Conservation (phyloP, 1,140 invertebrate species). For the Araneus ventricosus region DNA sequence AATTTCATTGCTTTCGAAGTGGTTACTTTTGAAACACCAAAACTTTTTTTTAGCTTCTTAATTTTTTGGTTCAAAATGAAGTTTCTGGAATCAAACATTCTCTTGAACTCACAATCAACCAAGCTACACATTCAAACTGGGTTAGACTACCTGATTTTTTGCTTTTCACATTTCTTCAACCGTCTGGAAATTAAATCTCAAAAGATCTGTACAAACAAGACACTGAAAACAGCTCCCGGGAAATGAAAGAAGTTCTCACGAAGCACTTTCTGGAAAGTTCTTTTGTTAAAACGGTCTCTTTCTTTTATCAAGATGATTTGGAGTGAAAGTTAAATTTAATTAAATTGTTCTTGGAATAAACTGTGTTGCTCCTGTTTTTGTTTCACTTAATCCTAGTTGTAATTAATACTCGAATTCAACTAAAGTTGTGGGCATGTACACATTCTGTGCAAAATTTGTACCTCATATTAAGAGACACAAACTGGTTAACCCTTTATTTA, state of each 20-base stretch:
- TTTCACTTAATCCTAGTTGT: background rate
- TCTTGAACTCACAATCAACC: background rate
- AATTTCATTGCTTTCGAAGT: too few species aligned
- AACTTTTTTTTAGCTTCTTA: too few species aligned
- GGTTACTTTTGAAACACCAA: too few species aligned
- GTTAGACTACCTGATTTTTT: background rate
- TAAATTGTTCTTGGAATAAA: background rate
- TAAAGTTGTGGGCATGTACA: too few species aligned
- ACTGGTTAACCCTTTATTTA: too few species aligned
- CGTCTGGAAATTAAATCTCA: background rate
- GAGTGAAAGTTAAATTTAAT: slow-evolving; percentile 9
- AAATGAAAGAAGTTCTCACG: background rate
- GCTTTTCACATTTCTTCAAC: background rate
- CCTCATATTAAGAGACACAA: too few species aligned
- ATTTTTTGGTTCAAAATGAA: background rate
- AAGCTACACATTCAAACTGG: background rate
- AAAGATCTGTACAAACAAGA: background rate
- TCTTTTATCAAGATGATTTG: background rate
- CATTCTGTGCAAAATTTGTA: too few species aligned
- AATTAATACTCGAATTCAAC: background rate
- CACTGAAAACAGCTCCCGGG: background rate
- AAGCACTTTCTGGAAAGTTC: background rate
- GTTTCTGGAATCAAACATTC: background rate
- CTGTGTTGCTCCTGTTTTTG: background rate
- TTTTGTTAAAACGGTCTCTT: background rate